Evolutionary conservation across 2,113 vertebrate genomes (phyloP), one percentile per base, ranked within the genome.

Genomic region (Porphyrio hochstetteri): DNA sequence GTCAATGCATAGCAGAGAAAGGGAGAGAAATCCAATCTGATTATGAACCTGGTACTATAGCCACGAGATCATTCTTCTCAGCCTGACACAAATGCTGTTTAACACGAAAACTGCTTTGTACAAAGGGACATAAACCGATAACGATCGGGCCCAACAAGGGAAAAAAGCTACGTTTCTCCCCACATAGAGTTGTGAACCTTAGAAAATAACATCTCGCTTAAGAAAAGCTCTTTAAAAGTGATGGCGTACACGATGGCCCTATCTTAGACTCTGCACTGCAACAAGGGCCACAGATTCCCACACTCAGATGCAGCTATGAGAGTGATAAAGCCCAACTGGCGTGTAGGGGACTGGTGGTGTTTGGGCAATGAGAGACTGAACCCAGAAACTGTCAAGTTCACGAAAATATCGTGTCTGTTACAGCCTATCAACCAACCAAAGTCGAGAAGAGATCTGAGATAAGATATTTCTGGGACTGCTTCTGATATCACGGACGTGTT

Each of bases 31-130:
- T 71, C 42, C 86, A 88, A 84, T 77, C 64, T 83, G 69, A 88
- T 68, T 84, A 59, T 86, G 71, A 86, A 93, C 70, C 76, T 64
- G 77, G 40, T 25, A n/a, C 64, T 81, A 70, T 1, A 83, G 68
- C 23, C 90, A 93, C 82, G 63, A 81, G 55, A 96, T 75, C 64
- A 36, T 91, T 77, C 93, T 87, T 80, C 90, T 96, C 85, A 82
- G 75, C 42, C 76, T 90, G 75, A 67, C 79, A 83, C 68, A 93
- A 92, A 68, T 35, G 44, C 71, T 56, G 27, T 75, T 88, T 83
- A 90, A 90, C 60, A 71, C 1, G 10, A 86, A 88, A 94, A 28
- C 27, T 70, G 71, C 52, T 83, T 79, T 68, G 46, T 81, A 38
- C 48, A 68, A 71, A 88, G 68, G 72, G 72, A 92, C 80, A 68